A percentile compares a stretch with the other conserved stretches of the same genome.
Evolutionary conservation across 1,140 invertebrate species (phyloP).

Genomic region (Trachymyrmex septentrionalis): DNA sequence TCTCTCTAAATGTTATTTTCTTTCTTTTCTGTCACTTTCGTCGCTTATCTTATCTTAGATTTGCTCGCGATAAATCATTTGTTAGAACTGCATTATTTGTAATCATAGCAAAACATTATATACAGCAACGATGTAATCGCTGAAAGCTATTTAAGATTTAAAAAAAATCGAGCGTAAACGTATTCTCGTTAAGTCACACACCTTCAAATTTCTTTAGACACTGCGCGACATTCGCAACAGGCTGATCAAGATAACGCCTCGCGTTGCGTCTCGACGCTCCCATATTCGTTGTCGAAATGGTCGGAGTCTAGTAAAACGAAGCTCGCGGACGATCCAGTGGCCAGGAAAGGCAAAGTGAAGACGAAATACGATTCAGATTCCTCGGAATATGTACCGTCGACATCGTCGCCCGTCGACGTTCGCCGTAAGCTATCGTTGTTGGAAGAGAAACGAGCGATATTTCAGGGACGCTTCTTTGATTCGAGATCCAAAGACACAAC

Average conservation of each 20-base stretch:
- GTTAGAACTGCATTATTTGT: conserved; percentile 1
- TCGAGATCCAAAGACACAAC: conserved; percentile 66
- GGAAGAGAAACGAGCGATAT: conserved; percentile 81
- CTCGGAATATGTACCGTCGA: conserved; percentile 46
- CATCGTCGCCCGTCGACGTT: conserved; percentile 75
- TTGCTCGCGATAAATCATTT: not conserved
- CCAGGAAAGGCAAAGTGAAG: conserved; percentile 67
- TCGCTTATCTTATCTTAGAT: not conserved
- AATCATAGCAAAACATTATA: not conserved
- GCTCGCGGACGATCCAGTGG: not conserved
- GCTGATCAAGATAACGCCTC: conserved; percentile 34
- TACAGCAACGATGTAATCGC: not conserved
- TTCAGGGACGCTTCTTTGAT: conserved; percentile 80
- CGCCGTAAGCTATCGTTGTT: conserved; percentile 77
- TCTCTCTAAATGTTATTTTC: not conserved
- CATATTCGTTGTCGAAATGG: conserved; percentile 79
- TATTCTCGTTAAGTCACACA: not conserved
- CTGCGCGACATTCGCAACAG: not conserved
- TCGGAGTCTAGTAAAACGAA: conserved; percentile 68
- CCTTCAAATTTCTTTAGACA: conserved; percentile 20
- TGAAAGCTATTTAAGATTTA: not conserved
- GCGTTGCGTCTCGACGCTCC: conserved; percentile 74
- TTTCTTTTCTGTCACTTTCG: not conserved
- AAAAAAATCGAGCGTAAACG: not conserved
- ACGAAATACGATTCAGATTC: conserved; percentile 78